A percentile compares a stretch with the other conserved stretches of the same genome.
phyloP scores from a whole-genome alignment of 2,797 vertebrate genomes.

The Spinus olivaceus region DNA sequence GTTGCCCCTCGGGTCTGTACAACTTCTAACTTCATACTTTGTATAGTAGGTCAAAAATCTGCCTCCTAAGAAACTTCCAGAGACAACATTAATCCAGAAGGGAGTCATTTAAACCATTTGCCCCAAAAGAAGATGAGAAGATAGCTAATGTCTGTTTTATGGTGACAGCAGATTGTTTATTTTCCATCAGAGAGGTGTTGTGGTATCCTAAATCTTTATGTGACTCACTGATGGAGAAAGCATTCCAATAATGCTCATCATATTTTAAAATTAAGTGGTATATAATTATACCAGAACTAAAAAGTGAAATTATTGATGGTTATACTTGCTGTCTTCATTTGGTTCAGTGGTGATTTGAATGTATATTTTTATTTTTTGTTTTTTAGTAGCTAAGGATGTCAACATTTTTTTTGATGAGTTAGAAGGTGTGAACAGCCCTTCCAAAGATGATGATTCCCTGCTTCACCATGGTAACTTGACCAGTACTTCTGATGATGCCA shows the following conservation, averaged over 20 bases:
- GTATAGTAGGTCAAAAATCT: background rate
- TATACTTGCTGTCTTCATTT: background rate
- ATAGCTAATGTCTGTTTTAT: background rate
- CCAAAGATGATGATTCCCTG: slow-evolving; percentile 88
- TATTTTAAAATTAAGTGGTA: background rate
- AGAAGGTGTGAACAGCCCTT: slow-evolving; percentile 82
- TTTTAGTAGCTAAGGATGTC: slow-evolving; percentile 84
- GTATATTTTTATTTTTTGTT: slow-evolving; percentile 32
- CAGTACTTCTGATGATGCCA: slow-evolving; percentile 85
- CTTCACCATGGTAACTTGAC: slow-evolving; percentile 86
- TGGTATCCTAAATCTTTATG: background rate
- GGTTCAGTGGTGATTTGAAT: background rate
- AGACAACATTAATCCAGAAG: background rate
- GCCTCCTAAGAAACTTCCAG: background rate
- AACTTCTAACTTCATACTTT: background rate
- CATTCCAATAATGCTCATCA: background rate
- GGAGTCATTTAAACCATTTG: background rate
- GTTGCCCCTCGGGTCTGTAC: background rate
- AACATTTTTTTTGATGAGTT: slow-evolving; percentile 86
- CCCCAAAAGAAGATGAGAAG: background rate
- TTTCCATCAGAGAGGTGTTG: background rate
- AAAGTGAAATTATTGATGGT: background rate
- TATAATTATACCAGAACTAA: background rate
- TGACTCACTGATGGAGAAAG: background rate
- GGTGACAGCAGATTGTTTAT: background rate